phyloP scores from a whole-genome alignment of 2,888 invertebrate species.

The Acronicta leporina region DNA sequence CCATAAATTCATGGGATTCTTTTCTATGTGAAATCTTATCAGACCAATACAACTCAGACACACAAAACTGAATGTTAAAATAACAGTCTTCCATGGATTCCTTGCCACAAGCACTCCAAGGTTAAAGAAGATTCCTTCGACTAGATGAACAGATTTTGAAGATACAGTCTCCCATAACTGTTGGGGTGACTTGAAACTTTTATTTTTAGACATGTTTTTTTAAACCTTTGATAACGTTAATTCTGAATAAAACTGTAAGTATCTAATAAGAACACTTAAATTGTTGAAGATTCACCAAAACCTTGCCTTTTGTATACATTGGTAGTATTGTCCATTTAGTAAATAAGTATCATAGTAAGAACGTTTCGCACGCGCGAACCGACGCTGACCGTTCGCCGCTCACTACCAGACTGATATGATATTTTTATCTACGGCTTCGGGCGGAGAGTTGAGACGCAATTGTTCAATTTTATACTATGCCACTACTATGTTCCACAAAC shows the following conservation, averaged over 20 bases:
- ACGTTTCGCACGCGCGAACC: conserved; percentile 12
- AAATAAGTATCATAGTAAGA: conserved; percentile 5
- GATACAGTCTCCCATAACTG: conserved; percentile 81
- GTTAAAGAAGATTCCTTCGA: conserved; percentile 84
- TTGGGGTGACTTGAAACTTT: conserved; percentile 75
- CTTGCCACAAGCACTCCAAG: conserved; percentile 90
- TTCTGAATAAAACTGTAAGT: conserved; percentile 14
- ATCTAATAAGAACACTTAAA: conserved; percentile 3
- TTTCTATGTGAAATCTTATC: conserved; percentile 91
- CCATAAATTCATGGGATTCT: conserved; percentile 93
- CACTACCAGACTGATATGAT: conserved; percentile 48
- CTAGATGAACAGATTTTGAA: conserved; percentile 79
- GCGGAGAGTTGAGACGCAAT: conserved; percentile 38
- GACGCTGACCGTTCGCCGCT: conserved; percentile 39
- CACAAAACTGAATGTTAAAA: conserved; percentile 87
- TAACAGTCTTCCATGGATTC: conserved; percentile 90
- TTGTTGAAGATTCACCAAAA: conserved; percentile 12
- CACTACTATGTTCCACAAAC: conserved; percentile 18
- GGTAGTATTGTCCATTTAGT: conserved; percentile 7
- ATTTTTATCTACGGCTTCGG: conserved; percentile 36
- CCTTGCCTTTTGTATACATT: conserved; percentile 2
- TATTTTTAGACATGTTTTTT: conserved; percentile 70
- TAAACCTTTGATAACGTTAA: conserved; percentile 19
- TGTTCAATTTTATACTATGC: conserved; percentile 40
- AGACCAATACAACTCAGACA: conserved; percentile 90